These are phyloP conservation scores for Alaudala cheleensis DNA, from an alignment of 2,113 vertebrate species.

Conservation along the genomic window DNA sequence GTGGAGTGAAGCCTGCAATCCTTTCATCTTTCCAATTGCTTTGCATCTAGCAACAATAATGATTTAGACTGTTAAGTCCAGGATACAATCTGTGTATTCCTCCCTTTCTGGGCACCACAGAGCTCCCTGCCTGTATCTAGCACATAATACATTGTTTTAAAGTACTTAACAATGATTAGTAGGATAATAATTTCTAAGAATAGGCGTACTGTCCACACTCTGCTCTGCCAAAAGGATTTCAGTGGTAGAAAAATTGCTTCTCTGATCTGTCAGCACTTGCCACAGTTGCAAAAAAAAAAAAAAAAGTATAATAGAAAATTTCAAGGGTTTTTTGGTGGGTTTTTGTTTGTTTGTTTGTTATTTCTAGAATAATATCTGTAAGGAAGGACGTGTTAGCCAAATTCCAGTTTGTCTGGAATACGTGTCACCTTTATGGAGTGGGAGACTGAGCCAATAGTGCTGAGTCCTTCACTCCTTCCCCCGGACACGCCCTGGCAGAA, in stretches of 20 bases:
- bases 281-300: not conserved
- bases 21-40: not conserved
- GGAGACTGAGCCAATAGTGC: not conserved
- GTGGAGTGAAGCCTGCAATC: not conserved
- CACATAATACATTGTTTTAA: not conserved
- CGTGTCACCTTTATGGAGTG: not conserved
- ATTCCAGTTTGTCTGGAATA: not conserved
- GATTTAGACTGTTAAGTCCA: not conserved
- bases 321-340: too few relatives aligned
- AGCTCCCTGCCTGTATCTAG: not conserved
- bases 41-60: not conserved
- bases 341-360: not conserved
- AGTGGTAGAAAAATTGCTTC: not conserved
- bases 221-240: not conserved
- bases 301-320: not conserved
- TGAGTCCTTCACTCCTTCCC: not conserved
- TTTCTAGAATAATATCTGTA: not conserved
- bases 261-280: not conserved
- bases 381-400: not conserved
- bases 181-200: slow-evolving; percentile 1
- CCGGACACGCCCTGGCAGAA: rapidly evolving
- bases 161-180: slow-evolving; percentile 4
- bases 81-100: not conserved
- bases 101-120: not conserved
- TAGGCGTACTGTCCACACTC: not conserved